Percentiles rank a stretch among this genome's conserved stretches.
Conservation (phyloP, 2,113 vertebrate species). For the Ariopsis seemanni region DNA sequence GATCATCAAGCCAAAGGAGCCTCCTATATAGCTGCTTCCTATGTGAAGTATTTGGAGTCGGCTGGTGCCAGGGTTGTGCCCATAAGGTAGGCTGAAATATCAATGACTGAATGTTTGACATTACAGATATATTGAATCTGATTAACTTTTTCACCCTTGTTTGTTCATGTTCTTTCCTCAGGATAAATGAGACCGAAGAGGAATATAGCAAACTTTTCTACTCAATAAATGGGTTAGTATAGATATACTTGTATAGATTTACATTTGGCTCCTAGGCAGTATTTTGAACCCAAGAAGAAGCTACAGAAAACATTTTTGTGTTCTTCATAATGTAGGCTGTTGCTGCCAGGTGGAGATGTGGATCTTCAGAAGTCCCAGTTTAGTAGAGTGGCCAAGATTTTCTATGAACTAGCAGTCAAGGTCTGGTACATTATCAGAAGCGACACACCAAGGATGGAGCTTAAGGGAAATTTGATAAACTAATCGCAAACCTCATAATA, state of each 20-base stretch:
- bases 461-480: not conserved
- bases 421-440: conserved; percentile 45
- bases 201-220: conserved; percentile 68
- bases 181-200: conserved; percentile 68
- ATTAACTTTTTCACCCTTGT: not conserved
- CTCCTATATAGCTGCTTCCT: conserved; percentile 77
- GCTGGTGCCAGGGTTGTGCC: conserved; percentile 76
- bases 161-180: conserved; percentile 43
- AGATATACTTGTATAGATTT: not conserved
- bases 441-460: not conserved
- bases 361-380: conserved; percentile 69
- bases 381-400: conserved; percentile 66
- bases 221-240: conserved; percentile 72
- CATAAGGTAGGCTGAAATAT: conserved; percentile 63
- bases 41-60: conserved; percentile 77
- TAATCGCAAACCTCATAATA: not conserved
- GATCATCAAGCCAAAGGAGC: conserved; percentile 65
- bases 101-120: not conserved
- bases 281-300: not conserved
- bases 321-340: conserved; percentile 57
- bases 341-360: conserved; percentile 74
- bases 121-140: not conserved
- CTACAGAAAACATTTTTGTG: not conserved
- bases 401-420: conserved; percentile 72
- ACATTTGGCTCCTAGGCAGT: not conserved